These are phyloP conservation scores for Ptychoptera albimana DNA, from an alignment of 2,888 invertebrate species.

Conservation along the genomic window DNA sequence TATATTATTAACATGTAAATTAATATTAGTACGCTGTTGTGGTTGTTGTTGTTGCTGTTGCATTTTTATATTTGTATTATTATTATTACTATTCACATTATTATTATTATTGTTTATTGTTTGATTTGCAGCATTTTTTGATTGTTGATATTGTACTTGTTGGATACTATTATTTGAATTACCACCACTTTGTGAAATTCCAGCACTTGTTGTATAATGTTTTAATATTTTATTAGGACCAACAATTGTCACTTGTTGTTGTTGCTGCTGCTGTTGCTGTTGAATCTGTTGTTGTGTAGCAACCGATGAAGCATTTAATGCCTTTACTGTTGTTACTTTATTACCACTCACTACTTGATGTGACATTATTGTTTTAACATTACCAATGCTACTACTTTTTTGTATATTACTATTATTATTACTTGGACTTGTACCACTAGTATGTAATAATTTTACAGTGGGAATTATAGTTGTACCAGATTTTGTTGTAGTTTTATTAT, in stretches of 20 bases:
- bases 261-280: conserved; percentile 12
- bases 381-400: neutral
- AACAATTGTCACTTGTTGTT: conserved; percentile 21
- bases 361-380: conserved; percentile 1
- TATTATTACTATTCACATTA: conserved; percentile 9
- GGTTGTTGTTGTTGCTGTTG: neutral
- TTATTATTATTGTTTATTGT: conserved; percentile 6
- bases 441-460: conserved; percentile 4
- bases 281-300: conserved; percentile 3
- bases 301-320: neutral
- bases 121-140: conserved; percentile 6
- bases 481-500: neutral
- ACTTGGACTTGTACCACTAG: neutral
- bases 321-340: conserved; percentile 3
- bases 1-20: conserved; percentile 1
- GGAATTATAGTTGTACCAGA: conserved; percentile 5
- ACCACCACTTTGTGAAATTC: neutral
- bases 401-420: neutral
- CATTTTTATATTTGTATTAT: neutral
- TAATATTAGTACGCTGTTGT: neutral
- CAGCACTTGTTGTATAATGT: conserved; percentile 1
- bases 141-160: conserved; percentile 1
- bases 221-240: conserved; percentile 16
- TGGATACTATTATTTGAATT: neutral
- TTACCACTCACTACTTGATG: neutral